Evolutionary conservation across 2,113 vertebrate genomes (phyloP), one percentile per base, ranked within the genome.

Genomic region (Esox niger): DNA sequence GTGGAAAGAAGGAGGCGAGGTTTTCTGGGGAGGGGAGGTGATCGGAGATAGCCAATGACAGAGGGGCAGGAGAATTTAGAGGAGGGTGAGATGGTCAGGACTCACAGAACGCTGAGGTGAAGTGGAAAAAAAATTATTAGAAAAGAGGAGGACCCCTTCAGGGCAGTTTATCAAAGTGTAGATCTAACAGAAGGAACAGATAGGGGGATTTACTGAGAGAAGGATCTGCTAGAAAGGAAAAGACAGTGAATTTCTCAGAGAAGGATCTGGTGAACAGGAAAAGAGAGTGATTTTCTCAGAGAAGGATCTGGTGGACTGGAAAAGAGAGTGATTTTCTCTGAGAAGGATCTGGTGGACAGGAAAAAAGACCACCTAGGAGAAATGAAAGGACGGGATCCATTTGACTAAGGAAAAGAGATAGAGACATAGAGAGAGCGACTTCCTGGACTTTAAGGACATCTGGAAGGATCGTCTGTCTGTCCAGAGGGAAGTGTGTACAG

Each of bases 31-130:
- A 72, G 76, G 83, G 83, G 80, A 76, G 88, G 84, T 79, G 72
- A 83, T 79, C 59, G 21, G 73, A 52, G 35, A 58, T 66, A 89
- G 81, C 90, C 89, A 90, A 89, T 89, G 83, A 78, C 82, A 78
- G 69, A 25, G 76, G 82, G 82, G 79, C 83, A 83, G 76, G 47
- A 79, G 71, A 75, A 80, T 83, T 88, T 84, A 74, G 84, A 80
- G 71, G 79, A 77, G 77, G 75, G 82, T 82, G 75, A 83, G 76
- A 78, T 70, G 69, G 62, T 78, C 64, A 64, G 66, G 79, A 49
- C 73, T 75, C 70, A 79, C 70, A 21, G 64, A 11, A 66, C 62
- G 31, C 55, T 77, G 56, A 78, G 71, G 72, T 64, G 73, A 73
- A 65, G 13, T 74, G 60, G 64, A 62, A 68, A 38, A 38, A 38